Evolutionary conservation across 2,797 vertebrate species (phyloP), one percentile per base, ranked within the genome.

Genomic region (Epinephelus awoara): DNA sequence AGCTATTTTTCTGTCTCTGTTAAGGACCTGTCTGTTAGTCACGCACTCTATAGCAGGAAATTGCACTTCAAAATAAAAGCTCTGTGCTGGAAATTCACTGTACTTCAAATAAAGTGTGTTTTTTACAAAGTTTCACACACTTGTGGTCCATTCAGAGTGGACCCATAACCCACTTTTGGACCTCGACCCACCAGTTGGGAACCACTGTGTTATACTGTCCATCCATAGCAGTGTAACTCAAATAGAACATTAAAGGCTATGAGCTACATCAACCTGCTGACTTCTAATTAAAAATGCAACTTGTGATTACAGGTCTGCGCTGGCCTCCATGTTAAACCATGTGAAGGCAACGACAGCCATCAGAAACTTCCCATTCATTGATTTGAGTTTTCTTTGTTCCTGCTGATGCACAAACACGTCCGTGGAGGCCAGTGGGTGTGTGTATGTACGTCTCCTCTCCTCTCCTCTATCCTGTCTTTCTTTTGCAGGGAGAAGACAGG

Each of bases 401-500:
- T 29, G 19, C 40, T 12, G 58, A 40, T 6, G 25, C 15, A 55
- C 47, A 72, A 29, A 68, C 10, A 64, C 68, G 46, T 18, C 21
- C 19, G n/a, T 0, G n/a, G 13, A 34, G 63, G 21, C 21, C 17
- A 6, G 50, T 49, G 54, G 4, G 34, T 58, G 29, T 75, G 55
- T 61, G 57, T 67, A 14, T 27, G n/a, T 44, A 14, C 15, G 50
- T 55, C 6, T 49, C 34, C 34, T 34, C 11, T 15, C 42, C 40
- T 47, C 40, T 67, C 70, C 7, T 34, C 7, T 34, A 34, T 19
- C 18, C 64, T 56, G 70, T 67, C 56, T 52, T 51, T 74, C n/a
- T 67, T 18, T 40, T 67, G 15, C 62, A 67, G 40, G 46, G 54
- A 82, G 88, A 94, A 88, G 89, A 90, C 85, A 83, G 83, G 73